Percentiles rank a stretch among this genome's conserved stretches.
Conservation (phyloP, 1,140 invertebrate genomes). For the Zaprionus ornatus region DNA sequence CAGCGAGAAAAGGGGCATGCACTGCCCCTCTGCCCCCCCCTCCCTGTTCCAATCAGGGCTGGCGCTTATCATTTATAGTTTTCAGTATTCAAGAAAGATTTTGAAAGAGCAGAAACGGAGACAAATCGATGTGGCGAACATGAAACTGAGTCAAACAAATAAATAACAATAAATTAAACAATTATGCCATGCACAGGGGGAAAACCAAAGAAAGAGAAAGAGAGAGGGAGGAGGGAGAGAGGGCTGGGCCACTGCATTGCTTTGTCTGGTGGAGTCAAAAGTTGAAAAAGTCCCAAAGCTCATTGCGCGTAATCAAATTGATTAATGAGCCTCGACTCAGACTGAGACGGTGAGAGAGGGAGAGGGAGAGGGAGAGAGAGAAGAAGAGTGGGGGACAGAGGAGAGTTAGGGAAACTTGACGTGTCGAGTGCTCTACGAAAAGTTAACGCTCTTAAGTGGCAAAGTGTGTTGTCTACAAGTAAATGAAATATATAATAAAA, state of each 20-base stretch:
- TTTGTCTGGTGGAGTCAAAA: slow-evolving; percentile 31
- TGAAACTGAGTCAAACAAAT: slow-evolving; percentile 64
- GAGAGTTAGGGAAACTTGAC: background rate
- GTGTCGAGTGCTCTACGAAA: slow-evolving; percentile 9
- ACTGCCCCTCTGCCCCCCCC: background rate
- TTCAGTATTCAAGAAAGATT: slow-evolving; percentile 56
- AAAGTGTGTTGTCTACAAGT: background rate
- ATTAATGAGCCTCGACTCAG: slow-evolving; percentile 57
- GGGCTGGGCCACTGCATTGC: background rate
- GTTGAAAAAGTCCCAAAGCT: slow-evolving; percentile 46
- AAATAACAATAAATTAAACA: slow-evolving; percentile 83
- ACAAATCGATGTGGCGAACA: slow-evolving; percentile 55
- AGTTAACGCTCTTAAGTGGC: background rate
- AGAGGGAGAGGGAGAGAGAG: background rate
- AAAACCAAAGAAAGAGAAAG: background rate
- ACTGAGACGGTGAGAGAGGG: background rate
- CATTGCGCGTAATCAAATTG: slow-evolving; percentile 75
- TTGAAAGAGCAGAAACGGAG: slow-evolving; percentile 53
- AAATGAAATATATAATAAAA: background rate
- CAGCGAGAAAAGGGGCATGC: slow-evolving; percentile 11
- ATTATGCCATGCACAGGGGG: slow-evolving; percentile 52
- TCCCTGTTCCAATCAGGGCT: slow-evolving; percentile 5
- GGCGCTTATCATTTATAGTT: slow-evolving; percentile 51
- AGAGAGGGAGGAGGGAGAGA: background rate
- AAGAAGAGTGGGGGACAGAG: background rate